Percentiles rank a stretch among this genome's conserved stretches.
Evolutionary conservation across 2,113 vertebrate genomes (phyloP).

Genomic region (Phyllopteryx taeniolatus): DNA sequence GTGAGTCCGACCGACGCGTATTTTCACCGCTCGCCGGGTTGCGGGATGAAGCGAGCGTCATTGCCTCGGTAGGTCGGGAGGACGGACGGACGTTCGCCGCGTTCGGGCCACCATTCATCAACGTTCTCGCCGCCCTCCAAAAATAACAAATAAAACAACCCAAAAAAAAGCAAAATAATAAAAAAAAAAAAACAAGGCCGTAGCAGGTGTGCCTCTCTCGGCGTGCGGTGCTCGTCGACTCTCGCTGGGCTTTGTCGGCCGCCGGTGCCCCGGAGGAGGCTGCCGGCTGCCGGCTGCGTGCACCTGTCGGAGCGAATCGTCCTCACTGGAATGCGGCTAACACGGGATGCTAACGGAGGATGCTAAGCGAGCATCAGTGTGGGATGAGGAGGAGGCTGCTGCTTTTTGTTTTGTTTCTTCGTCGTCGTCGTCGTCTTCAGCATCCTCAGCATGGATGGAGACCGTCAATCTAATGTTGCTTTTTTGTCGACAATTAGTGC

Average conservation of each 20-base stretch:
- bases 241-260: not conserved
- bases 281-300: not conserved
- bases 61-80: not conserved
- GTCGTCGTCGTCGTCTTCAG: not conserved
- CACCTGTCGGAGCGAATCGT: conserved; percentile 11
- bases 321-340: conserved; percentile 5
- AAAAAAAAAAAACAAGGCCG: no score
- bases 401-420: not conserved
- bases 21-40: not conserved
- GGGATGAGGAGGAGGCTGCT: not conserved
- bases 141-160: no score
- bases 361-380: not conserved
- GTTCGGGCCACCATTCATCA: not conserved
- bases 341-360: not conserved
- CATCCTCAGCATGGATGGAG: not conserved
- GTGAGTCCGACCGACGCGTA: not conserved
- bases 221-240: not conserved
- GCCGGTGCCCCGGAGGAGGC: not conserved
- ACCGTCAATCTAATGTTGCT: not conserved
- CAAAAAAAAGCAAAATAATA: no score
- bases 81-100: not conserved
- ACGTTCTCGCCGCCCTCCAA: not conserved
- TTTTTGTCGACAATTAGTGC: not conserved
- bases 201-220: not conserved
- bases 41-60: not conserved